Conservation (phyloP, 1,140 invertebrate species). For the Metopolophium dirhodum region DNA sequence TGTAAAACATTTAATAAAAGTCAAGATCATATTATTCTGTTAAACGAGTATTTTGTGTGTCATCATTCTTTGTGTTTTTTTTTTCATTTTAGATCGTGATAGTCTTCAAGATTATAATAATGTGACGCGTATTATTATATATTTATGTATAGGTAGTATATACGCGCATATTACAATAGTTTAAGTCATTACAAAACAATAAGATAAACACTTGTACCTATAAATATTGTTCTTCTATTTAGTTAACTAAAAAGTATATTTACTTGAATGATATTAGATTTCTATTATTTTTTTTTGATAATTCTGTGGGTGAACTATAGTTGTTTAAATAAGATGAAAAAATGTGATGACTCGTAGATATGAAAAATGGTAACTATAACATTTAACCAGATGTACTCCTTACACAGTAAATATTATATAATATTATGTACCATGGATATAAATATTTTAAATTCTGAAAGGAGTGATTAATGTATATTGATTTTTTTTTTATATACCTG, state of each 20-base stretch:
- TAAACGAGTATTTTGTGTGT: slow-evolving; percentile 41
- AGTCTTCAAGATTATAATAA: background rate
- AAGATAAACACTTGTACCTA: background rate
- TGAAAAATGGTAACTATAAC: background rate
- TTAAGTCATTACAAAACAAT: background rate
- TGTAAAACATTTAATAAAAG: background rate
- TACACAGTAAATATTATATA: background rate
- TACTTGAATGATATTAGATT: slow-evolving; percentile 2
- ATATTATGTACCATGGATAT: background rate
- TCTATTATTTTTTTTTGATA: background rate
- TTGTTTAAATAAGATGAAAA: background rate
- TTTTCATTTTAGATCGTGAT: slow-evolving; percentile 1
- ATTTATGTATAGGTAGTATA: no score
- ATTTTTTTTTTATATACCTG: background rate
- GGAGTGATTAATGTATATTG: background rate
- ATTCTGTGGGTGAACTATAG: background rate
- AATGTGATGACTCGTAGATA: background rate
- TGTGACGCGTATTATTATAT: background rate
- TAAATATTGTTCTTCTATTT: background rate
- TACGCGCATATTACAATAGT: background rate
- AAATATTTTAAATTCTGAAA: background rate
- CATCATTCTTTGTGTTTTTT: slow-evolving; percentile 16
- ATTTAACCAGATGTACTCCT: background rate
- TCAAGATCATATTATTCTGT: background rate
- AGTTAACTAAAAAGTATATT: background rate